Percentiles rank a stretch among this genome's conserved stretches.
Conservation (phyloP, 2,888 invertebrate species). For the Encarsia formosa region DNA sequence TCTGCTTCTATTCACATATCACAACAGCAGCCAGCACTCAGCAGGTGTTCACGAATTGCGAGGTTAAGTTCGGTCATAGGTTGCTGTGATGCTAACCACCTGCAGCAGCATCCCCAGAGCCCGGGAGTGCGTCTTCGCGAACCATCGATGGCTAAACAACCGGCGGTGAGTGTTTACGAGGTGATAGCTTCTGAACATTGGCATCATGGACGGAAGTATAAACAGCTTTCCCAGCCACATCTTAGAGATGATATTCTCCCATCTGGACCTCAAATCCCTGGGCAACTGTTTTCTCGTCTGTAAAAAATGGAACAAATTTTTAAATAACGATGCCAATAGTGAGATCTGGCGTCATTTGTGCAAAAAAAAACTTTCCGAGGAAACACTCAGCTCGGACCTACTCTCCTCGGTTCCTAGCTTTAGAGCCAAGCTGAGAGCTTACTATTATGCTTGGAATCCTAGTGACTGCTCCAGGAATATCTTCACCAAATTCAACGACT, state of each 20-base stretch:
- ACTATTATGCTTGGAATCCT: conserved; percentile 94
- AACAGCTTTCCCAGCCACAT: conserved; percentile 64
- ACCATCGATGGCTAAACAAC: too few species aligned
- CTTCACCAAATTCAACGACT: conserved; percentile 93
- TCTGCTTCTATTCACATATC: too few species aligned
- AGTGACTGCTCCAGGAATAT: conserved; percentile 96
- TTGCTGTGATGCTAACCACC: too few species aligned
- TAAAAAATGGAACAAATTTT: conserved; percentile 85
- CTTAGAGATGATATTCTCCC: conserved; percentile 87
- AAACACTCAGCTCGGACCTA: conserved; percentile 84
- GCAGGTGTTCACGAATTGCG: too few species aligned
- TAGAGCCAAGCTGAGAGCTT: conserved; percentile 90
- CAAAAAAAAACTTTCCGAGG: conserved; percentile 79
- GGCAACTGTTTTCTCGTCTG: conserved; percentile 88
- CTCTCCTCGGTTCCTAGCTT: conserved; percentile 83
- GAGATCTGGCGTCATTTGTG: conserved; percentile 94
- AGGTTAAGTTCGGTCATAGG: too few species aligned
- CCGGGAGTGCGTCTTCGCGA: too few species aligned
- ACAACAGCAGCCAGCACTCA: too few species aligned
- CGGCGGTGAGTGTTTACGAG: too few species aligned
- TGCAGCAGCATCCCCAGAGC: too few species aligned
- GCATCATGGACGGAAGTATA: conserved; percentile 58
- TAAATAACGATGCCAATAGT: conserved; percentile 79
- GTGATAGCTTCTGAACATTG: too few species aligned
- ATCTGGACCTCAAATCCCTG: conserved; percentile 80